Evolutionary conservation across 2,888 invertebrate genomes (phyloP), one percentile per base, ranked within the genome.

Genomic region (Petrophora chlorosata): DNA sequence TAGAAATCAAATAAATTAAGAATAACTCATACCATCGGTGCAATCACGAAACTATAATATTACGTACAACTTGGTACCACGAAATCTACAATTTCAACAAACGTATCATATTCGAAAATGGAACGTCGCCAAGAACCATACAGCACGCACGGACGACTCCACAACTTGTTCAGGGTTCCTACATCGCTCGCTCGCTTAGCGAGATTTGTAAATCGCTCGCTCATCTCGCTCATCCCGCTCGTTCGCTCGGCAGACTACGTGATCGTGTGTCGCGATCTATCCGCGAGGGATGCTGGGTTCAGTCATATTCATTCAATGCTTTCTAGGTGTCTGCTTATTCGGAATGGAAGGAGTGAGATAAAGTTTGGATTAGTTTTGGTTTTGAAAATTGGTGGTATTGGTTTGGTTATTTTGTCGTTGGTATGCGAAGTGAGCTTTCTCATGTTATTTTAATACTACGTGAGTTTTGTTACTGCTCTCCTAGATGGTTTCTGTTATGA

Each of bases 231-330:
- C 30, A 14, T 30, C 13, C 9, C 13, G 25, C 14, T n/a, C 15
- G 25, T 16, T 39, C n/a, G 25, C 65, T 67, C 59, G 56, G 56
- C 56, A 57, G 36, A 34, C 61, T 65, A 75, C 71, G 70, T 73
- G 73, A 66, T 71, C 53, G 67, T 79, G 67, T 75, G 72, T 75
- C 61, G 36, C 65, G 40, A 43, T 55, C 40, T 54, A 51, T 55
- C 49, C 44, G 53, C 58, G 25, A 36, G 34, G 30, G 53, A 56
- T 55, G 53, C 40, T 32, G 30, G 45, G 44, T 42, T 56, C 56
- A 48, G 15, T 61, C 58, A 61, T 42, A 64, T 61, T 62, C 61
- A 58, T 59, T 68, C 61, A 67, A 60, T 65, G 61, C 60, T 59
- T 59, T 59, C 53, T 55, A 61, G 56, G 54, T 42, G 53, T 49